Base-by-base conservation (phyloP, 2,113 vertebrate genomes). In the Elanoides forficatus region DNA sequence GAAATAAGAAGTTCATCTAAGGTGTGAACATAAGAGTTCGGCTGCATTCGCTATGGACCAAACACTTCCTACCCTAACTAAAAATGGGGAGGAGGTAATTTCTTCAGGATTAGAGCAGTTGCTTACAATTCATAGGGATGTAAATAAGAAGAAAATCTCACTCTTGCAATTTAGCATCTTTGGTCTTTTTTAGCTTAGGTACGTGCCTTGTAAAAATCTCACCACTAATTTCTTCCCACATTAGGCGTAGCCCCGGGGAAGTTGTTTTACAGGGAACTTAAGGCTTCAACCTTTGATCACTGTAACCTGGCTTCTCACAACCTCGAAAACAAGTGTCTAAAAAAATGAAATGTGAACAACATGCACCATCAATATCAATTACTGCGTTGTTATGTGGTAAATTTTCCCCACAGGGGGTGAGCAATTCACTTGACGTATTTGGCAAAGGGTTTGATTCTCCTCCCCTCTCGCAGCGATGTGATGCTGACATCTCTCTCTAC, bases 241-340 rank as follows among this genome's bases (percentile, higher is more conserved):
- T 73, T 66, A 76, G 21, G 55, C 67, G n/a, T 34, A 87, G 84
- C 96, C 67, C n/a, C 8, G 0, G 84, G 90, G 84, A 95, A 90
- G 74, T 40, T 96, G 84, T 95, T 94, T 94, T 95, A 95, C 78
- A 96, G 62, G n/a, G 66, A 93, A 87, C 70, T 91, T 75, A 86
- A 93, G 88, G n/a, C 67, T 95, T 86, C 0, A 27, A 94, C 87
- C 93, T 97, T 95, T 96, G 95, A 83, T 96, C 94, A 90, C 26
- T 79, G 55, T 88, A 96, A 72, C 56, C 67, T 59, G 79, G 22
- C 56, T 88, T 82, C 82, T 86, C 55, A 94, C 74, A 79, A 53
- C 72, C 52, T 70, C 25, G 59, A 82, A 92, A 58, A 85, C 36
- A 87, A 93, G 60, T 47, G 55, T 67, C 93, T 93, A 52, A 94